Conservation (phyloP, 2,888 invertebrate genomes). For the Alentia gelatinosa region DNA sequence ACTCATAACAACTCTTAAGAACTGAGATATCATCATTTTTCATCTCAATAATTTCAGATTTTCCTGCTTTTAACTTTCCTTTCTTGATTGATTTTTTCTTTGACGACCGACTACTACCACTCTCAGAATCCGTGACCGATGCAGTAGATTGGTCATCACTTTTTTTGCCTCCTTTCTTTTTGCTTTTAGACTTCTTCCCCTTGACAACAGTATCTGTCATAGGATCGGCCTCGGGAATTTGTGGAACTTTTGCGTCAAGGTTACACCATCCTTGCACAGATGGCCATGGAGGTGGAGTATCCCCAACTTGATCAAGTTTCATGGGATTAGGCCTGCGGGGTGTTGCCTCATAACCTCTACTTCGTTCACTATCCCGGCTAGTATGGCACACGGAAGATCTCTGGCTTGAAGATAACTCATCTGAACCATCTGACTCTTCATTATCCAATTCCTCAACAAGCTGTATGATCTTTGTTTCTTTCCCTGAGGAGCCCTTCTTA, state of each 20-base stretch:
- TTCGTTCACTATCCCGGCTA: not conserved
- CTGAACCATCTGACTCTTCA: not conserved
- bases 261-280: constrained; percentile 30
- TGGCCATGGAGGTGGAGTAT: constrained; percentile 1
- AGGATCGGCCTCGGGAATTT: not conserved
- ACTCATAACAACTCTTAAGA: not conserved
- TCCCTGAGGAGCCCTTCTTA: not conserved
- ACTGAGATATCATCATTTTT: not conserved
- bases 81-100: not conserved
- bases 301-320: not conserved
- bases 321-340: not conserved
- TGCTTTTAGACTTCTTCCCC: not conserved
- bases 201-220: not conserved
- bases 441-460: not conserved
- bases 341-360: not conserved
- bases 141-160: not conserved
- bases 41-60: not conserved
- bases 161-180: not conserved
- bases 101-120: not conserved
- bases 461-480: constrained; percentile 34
- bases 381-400: not conserved
- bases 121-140: not conserved
- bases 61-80: not conserved
- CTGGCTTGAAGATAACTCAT: not conserved
- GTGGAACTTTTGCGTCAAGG: not conserved